A percentile compares a stretch with the other conserved stretches of the same genome.
phyloP scores from a whole-genome alignment of 2,888 invertebrate genomes.

The Clepsis dumicolana region DNA sequence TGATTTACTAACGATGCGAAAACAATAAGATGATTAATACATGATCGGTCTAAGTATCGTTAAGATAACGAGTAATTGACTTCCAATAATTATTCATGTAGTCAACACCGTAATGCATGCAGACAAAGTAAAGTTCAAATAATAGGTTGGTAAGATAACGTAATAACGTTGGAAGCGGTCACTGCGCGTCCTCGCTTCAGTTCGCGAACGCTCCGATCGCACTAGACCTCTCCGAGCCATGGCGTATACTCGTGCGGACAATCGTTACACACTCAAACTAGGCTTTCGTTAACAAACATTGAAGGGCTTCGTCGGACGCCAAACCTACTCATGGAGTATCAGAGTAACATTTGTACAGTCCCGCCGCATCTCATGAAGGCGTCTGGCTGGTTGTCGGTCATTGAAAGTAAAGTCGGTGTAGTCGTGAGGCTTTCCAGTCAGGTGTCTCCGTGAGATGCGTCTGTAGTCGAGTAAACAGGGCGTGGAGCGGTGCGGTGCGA shows the following conservation, averaged over 20 bases:
- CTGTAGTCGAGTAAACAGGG: constrained; percentile 62
- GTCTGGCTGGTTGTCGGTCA: constrained; percentile 31
- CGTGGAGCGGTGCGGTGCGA: constrained; percentile 80
- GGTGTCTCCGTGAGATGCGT: constrained; percentile 38
- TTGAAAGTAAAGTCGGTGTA: background rate
- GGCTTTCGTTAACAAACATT: constrained; percentile 58
- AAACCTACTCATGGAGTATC: constrained; percentile 23
- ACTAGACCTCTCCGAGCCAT: constrained; percentile 81
- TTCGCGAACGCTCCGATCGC: constrained; percentile 83
- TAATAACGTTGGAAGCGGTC: constrained; percentile 68
- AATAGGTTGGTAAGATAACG: constrained; percentile 71
- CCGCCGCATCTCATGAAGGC: constrained; percentile 42
- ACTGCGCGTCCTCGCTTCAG: constrained; percentile 72
- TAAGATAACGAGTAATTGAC: constrained; percentile 23
- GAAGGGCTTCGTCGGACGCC: constrained; percentile 44
- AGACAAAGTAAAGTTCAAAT: constrained; percentile 22
- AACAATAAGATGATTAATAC: constrained; percentile 40
- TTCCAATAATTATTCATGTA: constrained; percentile 24
- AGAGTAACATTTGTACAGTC: constrained; percentile 41
- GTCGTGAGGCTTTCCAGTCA: constrained; percentile 10
- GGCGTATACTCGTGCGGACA: constrained; percentile 67
- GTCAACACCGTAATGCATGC: constrained; percentile 40
- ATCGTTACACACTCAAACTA: constrained; percentile 57
- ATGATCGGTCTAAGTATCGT: constrained; percentile 43
- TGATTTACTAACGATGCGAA: constrained; percentile 38